Base-by-base conservation (phyloP, 2,113 vertebrate species). In the Laticauda laticaudata region DNA sequence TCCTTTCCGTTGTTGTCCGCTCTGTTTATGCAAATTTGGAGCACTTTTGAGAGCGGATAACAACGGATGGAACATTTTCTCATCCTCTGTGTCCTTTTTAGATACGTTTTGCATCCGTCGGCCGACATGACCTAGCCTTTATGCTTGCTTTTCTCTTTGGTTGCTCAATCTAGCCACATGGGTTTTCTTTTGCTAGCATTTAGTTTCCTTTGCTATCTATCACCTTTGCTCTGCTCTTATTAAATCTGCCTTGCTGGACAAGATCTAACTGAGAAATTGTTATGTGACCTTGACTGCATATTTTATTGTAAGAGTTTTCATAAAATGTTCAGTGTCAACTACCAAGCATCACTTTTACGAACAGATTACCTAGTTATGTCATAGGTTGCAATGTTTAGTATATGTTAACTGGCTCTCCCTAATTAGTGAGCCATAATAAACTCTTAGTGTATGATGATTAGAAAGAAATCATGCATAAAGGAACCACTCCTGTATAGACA, bases 401-500 rank as follows among this genome's bases (percentile, higher is more conserved):
- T 94, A 96, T 96, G 95, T 92, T 94, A 91, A 48, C 86, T 93
- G 88, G 95, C 64, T 95, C 92, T 56, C 55, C 56, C 89, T 97
- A 96, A 96, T 96, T 95, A 96, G 96, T 94, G 96, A 92, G 95
- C 93, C 93, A 92, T 93, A 95, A 94, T 93, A 95, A 94, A 75
- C 85, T 96, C 92, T 6, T 45, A 2, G 90, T 94, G 92, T 93
- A 94, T 92, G 95, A 95, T 93, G 94, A 96, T 96, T 94, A 94
- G 94, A 92, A 94, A 95, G 95, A 96, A 96, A 15, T 24, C 86
- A 93, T 89, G 92, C 92, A 92, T 94, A 95, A 95, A 94, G 94
- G 95, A 96, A 97, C 95, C 94, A 69, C 95, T 95, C 94, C 61
- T 94, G 94, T 96, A 96, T 95, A 95, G 93, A 95, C 96, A 94